phyloP scores from a whole-genome alignment of 2,113 vertebrate genomes.

The Sitta europaea region DNA sequence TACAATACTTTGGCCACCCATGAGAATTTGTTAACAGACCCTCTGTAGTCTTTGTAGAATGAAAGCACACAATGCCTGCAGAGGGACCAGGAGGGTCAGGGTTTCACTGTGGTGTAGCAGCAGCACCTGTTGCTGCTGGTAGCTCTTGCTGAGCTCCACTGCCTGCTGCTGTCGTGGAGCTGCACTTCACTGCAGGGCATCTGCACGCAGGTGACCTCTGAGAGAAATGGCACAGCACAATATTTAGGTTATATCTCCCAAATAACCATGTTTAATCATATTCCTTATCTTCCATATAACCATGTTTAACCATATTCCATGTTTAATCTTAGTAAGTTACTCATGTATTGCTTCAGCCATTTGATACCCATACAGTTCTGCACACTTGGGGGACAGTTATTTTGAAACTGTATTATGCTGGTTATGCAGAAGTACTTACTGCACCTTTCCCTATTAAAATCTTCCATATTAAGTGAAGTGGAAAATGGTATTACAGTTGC shows the following conservation, averaged over 20 bases:
- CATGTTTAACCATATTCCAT: no score
- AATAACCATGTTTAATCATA: not conserved
- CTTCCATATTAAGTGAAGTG: not conserved
- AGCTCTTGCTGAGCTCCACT: not conserved
- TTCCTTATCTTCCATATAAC: no score
- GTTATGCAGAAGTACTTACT: not conserved
- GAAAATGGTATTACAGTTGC: not conserved
- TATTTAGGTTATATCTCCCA: not conserved
- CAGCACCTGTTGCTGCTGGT: not conserved
- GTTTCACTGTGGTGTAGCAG: not conserved
- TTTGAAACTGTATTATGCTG: not conserved
- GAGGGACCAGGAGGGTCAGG: not conserved
- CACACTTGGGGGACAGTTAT: not conserved
- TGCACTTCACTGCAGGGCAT: not conserved
- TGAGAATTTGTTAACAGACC: not conserved
- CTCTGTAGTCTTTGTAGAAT: not conserved
- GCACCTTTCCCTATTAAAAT: not conserved
- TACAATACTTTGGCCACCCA: not conserved
- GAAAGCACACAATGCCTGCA: fast-evolving
- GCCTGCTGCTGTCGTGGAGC: not conserved
- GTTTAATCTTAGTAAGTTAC: not conserved
- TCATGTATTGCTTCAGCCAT: not conserved
- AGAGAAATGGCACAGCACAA: not conserved
- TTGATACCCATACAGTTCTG: not conserved
- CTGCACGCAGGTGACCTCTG: not conserved